Percentiles rank a stretch among this genome's conserved stretches.
Conservation (phyloP, 2,113 vertebrate species). For the Spea bombifrons region DNA sequence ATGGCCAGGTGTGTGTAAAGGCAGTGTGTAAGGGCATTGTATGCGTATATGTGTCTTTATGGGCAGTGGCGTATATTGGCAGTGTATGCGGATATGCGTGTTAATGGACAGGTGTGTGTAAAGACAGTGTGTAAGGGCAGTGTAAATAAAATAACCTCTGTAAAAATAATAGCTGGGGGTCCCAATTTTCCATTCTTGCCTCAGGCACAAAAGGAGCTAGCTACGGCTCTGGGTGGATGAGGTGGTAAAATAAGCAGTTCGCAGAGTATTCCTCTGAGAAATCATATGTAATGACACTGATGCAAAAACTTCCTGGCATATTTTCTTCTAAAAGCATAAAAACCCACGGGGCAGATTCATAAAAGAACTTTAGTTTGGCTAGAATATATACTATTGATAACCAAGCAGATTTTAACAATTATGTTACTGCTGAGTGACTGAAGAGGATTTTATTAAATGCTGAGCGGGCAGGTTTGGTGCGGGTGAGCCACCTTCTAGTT, state of each 20-base stretch:
- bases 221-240: too few relatives aligned
- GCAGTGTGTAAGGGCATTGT: too few relatives aligned
- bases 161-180: too few relatives aligned
- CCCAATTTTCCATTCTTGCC: too few relatives aligned
- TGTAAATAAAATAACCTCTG: too few relatives aligned
- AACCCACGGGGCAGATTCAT: conserved; percentile 18
- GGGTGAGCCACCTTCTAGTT: not conserved
- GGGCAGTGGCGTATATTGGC: too few relatives aligned
- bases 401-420: not conserved
- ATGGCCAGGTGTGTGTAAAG: too few relatives aligned
- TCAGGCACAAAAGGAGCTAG: too few relatives aligned
- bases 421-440: not conserved
- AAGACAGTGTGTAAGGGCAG: too few relatives aligned
- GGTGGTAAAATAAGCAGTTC: not conserved
- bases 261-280: not conserved
- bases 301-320: conserved; percentile 18
- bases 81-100: too few relatives aligned
- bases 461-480: not conserved
- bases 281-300: conserved; percentile 17
- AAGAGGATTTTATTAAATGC: not conserved
- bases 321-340: conserved; percentile 22
- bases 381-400: not conserved
- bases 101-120: too few relatives aligned
- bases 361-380: not conserved
- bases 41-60: too few relatives aligned